Conservation (phyloP, 2,888 invertebrate species). For the Ethmia dodecea region DNA sequence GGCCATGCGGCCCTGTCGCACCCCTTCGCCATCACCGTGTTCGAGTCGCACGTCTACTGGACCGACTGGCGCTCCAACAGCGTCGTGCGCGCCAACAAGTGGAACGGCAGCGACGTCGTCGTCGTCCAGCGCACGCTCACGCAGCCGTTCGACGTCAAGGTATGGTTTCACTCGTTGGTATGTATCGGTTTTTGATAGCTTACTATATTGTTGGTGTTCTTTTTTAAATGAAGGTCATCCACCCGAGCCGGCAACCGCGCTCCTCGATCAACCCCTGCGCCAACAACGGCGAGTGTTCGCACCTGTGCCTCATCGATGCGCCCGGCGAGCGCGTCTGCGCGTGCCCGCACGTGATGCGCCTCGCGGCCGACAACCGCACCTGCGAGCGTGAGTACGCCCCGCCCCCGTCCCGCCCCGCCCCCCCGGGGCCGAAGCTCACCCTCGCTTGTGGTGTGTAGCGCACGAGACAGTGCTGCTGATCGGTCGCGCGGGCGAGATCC, state of each 20-base stretch:
- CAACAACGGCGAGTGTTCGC: slow-evolving; percentile 87
- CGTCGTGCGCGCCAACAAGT: slow-evolving; percentile 92
- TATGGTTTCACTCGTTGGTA: slow-evolving; percentile 37
- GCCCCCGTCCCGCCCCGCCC: neutral
- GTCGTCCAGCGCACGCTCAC: slow-evolving; percentile 89
- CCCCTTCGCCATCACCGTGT: slow-evolving; percentile 92
- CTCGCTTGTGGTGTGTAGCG: slow-evolving; percentile 51
- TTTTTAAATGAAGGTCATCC: slow-evolving; percentile 39
- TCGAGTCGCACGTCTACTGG: slow-evolving; percentile 94
- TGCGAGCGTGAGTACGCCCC: slow-evolving; percentile 30
- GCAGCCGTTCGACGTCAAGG: slow-evolving; percentile 94
- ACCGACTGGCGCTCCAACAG: slow-evolving; percentile 95
- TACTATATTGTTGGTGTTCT: neutral
- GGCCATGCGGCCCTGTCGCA: slow-evolving; percentile 88
- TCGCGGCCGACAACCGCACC: slow-evolving; percentile 38
- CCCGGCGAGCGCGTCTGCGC: slow-evolving; percentile 83
- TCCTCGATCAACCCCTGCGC: slow-evolving; percentile 81
- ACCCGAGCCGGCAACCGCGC: slow-evolving; percentile 58
- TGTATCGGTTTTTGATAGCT: neutral
- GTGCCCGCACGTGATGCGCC: slow-evolving; percentile 92
- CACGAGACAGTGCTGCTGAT: slow-evolving; percentile 89
- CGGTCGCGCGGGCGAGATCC: slow-evolving; percentile 85
- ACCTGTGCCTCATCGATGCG: slow-evolving; percentile 86
- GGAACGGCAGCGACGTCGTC: slow-evolving; percentile 87
- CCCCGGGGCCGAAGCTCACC: neutral